phyloP scores from a whole-genome alignment of 2,888 invertebrate genomes.

The Steromphala cineraria region DNA sequence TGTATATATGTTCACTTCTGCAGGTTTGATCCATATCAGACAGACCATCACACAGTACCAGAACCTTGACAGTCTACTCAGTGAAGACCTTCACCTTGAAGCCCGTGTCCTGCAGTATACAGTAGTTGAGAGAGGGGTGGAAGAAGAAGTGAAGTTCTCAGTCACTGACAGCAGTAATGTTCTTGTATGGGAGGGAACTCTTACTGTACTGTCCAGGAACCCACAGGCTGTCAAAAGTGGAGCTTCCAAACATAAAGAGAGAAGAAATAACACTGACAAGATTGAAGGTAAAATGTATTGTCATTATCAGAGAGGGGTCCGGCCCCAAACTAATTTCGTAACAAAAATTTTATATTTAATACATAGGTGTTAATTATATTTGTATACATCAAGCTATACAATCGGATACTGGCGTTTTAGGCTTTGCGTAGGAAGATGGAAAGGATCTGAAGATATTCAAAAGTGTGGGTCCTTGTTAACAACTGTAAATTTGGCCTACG shows the following conservation, averaged over 20 bases:
- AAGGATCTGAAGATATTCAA: too few relatives aligned
- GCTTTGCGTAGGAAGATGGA: too few relatives aligned
- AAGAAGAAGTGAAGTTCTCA: constrained; percentile 43
- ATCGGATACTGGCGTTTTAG: too few relatives aligned
- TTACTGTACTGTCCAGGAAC: constrained; percentile 50
- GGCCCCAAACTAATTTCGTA: too few relatives aligned
- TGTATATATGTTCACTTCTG: not conserved
- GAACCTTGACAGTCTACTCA: constrained; percentile 41
- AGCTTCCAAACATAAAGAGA: not conserved
- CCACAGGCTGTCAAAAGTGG: constrained; percentile 17
- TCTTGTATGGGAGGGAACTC: constrained; percentile 52
- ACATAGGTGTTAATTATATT: too few relatives aligned
- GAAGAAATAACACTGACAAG: not conserved
- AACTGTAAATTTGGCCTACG: too few relatives aligned
- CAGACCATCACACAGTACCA: constrained; percentile 49
- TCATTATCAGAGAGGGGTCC: not conserved
- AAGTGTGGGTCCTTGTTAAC: too few relatives aligned
- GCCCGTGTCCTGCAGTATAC: constrained; percentile 43
- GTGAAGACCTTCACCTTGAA: constrained; percentile 37
- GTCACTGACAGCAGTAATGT: constrained; percentile 33
- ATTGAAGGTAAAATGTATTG: not conserved
- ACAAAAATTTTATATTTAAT: too few relatives aligned
- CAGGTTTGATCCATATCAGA: constrained; percentile 57
- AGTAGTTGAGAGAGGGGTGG: constrained; percentile 42
- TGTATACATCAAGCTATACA: too few relatives aligned